phyloP scores from a whole-genome alignment of 92 coral and sea anemone genomes.

The Hydrozoanthus gracilis region DNA sequence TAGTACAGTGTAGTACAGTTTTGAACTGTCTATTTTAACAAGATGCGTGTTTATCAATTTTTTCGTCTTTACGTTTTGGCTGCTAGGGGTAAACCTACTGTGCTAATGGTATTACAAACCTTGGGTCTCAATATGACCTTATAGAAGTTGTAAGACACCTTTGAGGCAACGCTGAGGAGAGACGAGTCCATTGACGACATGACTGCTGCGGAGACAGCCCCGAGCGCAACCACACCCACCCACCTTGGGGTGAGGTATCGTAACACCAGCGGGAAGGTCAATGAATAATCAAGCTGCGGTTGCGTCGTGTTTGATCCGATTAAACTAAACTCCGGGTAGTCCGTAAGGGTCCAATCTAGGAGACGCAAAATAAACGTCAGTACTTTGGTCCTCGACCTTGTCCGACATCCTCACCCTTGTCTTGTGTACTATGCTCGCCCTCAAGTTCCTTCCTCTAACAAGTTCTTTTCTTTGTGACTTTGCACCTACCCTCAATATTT shows the following conservation, averaged over 20 bases:
- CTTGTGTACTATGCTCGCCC: too few species aligned
- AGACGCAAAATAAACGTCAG: not conserved
- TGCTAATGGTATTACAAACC: constrained; percentile 19
- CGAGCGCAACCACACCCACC: constrained; percentile 60
- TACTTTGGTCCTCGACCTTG: too few species aligned
- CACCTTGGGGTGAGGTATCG: constrained; percentile 63
- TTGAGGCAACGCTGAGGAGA: constrained; percentile 56
- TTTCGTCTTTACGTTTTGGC: too few species aligned
- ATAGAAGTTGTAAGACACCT: constrained; percentile 59
- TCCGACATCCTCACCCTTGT: too few species aligned
- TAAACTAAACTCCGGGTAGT: constrained; percentile 14
- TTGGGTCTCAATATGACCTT: constrained; percentile 58
- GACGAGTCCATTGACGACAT: constrained; percentile 73
- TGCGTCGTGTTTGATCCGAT: constrained; percentile 43
- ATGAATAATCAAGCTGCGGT: constrained; percentile 12
- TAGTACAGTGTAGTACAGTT: too few species aligned
- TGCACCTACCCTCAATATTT: too few species aligned
- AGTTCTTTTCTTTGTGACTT: too few species aligned
- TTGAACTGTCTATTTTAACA: too few species aligned
- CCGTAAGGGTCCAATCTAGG: constrained; percentile 77
- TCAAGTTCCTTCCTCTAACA: too few species aligned
- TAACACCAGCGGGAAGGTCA: constrained; percentile 60
- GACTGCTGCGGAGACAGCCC: constrained; percentile 72
- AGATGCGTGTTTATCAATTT: too few species aligned
- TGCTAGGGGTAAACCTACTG: too few species aligned